Base-by-base conservation (phyloP, 2,888 invertebrate species). In the Cantharis rufa region DNA sequence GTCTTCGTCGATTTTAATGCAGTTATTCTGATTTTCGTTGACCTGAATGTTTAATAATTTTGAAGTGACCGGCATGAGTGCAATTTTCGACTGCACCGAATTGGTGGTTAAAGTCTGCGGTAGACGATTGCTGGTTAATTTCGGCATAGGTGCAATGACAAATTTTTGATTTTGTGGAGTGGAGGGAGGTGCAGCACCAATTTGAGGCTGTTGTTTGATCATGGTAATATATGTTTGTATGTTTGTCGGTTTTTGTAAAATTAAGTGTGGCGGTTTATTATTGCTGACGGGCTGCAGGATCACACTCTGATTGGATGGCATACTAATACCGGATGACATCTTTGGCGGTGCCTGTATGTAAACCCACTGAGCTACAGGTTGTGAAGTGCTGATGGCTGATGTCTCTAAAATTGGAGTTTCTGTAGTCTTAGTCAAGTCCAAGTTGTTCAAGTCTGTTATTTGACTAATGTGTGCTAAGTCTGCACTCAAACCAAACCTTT, bases 91-190 rank as follows among this genome's bases (percentile, higher is more conserved):
- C 79, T 87, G 87, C 15, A 87, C 89, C 10, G 90, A 89, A 89
- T 91, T 91, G 1, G 91, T 90, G 2, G 90, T 90, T 13, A 90
- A 90, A 1, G 91, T 91, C 63, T 90, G 85, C 74, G 91, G 90
- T 75, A 90, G 89, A 78, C 91, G 90, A 0, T 90, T 90, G 62
- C 90, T 90, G 79, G 90, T 90, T 66, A 91, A 88, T 86, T 91
- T 91, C 1, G 91, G 91, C 89, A 92, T 90, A 0, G 92, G 91
- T 66, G 91, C 89, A 70, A 92, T 83, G 75, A 92, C 90, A 62
- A 91, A 86, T 84, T 92, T 92, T 82, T 91, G 90, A 82, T 89
- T 91, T 4, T 83, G 75, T 48, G 70, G 62, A 18, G 64, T 16
- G 11, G 64, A 77, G 3, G 83, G 74, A 61, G 70, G 48, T 27